Evolutionary conservation across 2,888 invertebrate species (phyloP), one percentile per base, ranked within the genome.

Genomic region (Pherbina coryleti): DNA sequence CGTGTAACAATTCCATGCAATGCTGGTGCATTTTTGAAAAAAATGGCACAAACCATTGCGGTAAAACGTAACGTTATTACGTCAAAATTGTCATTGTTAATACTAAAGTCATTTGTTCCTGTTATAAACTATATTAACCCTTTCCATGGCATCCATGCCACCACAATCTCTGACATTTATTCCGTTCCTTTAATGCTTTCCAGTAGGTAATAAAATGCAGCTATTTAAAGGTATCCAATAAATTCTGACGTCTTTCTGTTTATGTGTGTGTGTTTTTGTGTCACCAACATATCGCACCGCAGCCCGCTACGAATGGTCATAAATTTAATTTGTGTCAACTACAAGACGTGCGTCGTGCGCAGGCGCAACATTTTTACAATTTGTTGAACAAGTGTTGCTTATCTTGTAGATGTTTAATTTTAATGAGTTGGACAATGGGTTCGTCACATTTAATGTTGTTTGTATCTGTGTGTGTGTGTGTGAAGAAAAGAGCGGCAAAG

Each of bases 321-420:
- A 79, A 79, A 79, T 79, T 79, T 73, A 22, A 79, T 67, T 62
- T 66, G 73, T 74, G 79, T 76, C 79, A 76, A 69, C 67, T 49
- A 53, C 49, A 62, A 70, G 76, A 72, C 72, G 72, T 76, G 72
- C 55, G 64, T 55, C 72, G 49, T 72, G 78, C 72, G 69, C 72
- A 60, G 64, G 44, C 70, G 72, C 51, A 73, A 76, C 73, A 73
- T 71, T 79, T 75, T 55, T 55, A 79, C 79, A 77, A 79, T 77
- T 79, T 77, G 77, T 75, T 75, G 74, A 57, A 64, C 77, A 75
- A 71, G 60, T 77, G 70, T 77, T 66, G 28, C 84, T 85, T 86
- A 86, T 85, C 86, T 83, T 84, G 84, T 84, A 82, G 81, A 82
- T 84, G 79, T 85, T 86, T 81, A 78, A 81, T 79, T 81, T 81